A percentile compares a stretch with the other conserved stretches of the same genome.
phyloP scores from a whole-genome alignment of 1,140 invertebrate genomes.

The Cylas formicarius region DNA sequence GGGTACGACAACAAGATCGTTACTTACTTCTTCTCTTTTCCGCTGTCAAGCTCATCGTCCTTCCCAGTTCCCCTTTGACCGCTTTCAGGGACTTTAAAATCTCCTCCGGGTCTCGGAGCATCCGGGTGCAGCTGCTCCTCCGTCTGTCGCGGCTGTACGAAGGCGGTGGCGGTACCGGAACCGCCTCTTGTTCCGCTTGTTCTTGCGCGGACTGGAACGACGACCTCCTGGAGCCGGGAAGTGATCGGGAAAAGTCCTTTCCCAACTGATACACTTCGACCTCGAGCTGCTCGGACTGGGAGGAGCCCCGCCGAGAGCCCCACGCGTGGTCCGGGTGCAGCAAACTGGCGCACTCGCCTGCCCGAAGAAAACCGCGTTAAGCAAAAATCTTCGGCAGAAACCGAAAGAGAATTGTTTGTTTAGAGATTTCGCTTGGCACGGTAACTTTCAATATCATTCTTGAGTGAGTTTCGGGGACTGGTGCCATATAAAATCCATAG shows the following conservation, averaged over 20 bases:
- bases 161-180: constrained; percentile 47
- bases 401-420: too few relatives aligned
- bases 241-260: constrained; percentile 75
- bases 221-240: constrained; percentile 73
- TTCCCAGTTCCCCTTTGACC: constrained; percentile 68
- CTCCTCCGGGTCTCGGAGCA: constrained; percentile 68
- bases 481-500: too few relatives aligned
- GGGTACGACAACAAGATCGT: constrained; percentile 4
- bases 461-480: too few relatives aligned
- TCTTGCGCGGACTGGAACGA: constrained; percentile 66
- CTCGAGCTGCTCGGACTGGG: constrained; percentile 76
- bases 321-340: constrained; percentile 79
- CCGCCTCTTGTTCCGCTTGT: constrained; percentile 40
- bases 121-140: constrained; percentile 66
- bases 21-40: constrained; percentile 58
- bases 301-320: constrained; percentile 72
- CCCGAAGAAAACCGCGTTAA: background rate
- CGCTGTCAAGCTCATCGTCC: constrained; percentile 68
- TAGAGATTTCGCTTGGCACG: too few relatives aligned
- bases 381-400: too few relatives aligned
- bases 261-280: constrained; percentile 77
- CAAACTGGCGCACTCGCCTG: constrained; percentile 59
- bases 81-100: constrained; percentile 70
- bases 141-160: constrained; percentile 60
- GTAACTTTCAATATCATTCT: too few relatives aligned